Conservation (phyloP, 2,888 invertebrate species). For the Clivina fossor region DNA sequence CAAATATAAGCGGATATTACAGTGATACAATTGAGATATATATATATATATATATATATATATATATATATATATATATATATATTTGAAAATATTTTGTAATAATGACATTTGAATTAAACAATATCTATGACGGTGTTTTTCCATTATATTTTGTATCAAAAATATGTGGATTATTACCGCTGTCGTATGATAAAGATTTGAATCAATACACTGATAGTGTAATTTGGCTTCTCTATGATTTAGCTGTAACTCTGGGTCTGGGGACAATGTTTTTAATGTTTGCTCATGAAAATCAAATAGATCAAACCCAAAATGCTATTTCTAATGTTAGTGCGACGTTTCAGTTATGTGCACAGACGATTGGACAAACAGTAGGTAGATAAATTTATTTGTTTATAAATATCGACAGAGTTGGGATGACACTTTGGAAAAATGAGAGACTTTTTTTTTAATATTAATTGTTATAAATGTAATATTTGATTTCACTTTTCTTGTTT, state of each 20-base stretch:
- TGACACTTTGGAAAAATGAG: too few relatives aligned
- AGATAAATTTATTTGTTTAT: background rate
- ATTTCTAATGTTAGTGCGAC: slow-evolving; percentile 17
- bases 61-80: too few relatives aligned
- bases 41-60: too few relatives aligned
- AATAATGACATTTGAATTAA: background rate
- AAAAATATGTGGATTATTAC: slow-evolving; percentile 1
- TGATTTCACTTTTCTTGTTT: too few relatives aligned
- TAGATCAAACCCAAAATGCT: slow-evolving; percentile 15
- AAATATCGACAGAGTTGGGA: too few relatives aligned
- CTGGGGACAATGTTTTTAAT: background rate
- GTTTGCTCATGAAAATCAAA: background rate
- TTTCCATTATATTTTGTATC: slow-evolving; percentile 9
- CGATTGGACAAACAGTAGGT: slow-evolving; percentile 6
- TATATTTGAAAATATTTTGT: too few relatives aligned
- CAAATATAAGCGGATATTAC: too few relatives aligned
- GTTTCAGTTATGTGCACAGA: slow-evolving; percentile 9
- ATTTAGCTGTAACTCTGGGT: background rate
- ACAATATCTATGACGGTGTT: slow-evolving; percentile 12
- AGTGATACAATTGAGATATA: too few relatives aligned
- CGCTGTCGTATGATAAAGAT: slow-evolving; percentile 3
- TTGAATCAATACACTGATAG: background rate
- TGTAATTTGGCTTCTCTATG: background rate
- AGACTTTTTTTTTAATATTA: too few relatives aligned
- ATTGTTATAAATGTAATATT: too few relatives aligned